Base-by-base conservation (phyloP, 1,140 invertebrate species). In the Drosophila rhopaloa region DNA sequence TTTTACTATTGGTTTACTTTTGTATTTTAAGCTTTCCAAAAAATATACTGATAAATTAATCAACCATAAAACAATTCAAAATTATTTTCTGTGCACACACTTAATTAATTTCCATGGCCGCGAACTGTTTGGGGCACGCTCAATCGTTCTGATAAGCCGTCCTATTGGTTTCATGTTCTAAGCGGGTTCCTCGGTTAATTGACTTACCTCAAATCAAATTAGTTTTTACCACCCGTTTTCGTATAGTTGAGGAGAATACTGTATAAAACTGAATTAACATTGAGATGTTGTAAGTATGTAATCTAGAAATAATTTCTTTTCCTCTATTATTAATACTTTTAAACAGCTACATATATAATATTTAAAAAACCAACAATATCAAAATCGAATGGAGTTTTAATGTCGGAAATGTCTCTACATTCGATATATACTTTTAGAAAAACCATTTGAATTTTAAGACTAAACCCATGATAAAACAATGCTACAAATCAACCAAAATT, bases 41-140 rank as follows among this genome's bases (percentile, higher is more conserved):
- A 32, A 8, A 32, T 8, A 7, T 4, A 24, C 24, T 24, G 4
- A 32, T 32, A 32, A 8, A 32, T 38, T 38, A 11, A 24, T 24
- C 24, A 24, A 24, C 24, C 24, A 24, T 24, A 24, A 24, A 38
- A 38, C 1, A 7, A n/a, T 3, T 57, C 5, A 11, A 24, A 27
- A 4, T 54, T 62, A 7, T 58, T 32, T 24, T 1, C 54, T 5
- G 60, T 62, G 37, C 19, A 68, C 29, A 14, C 37, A 37, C 56
- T 59, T 83, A 88, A 88, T 79, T 86, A 76, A 88, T 84, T 86
- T 79, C 70, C 67, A 88, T 68, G 71, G 83, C 74, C 63, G 67
- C 78, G 57, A 81, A 81, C 60, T 79, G 61, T 71, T 79, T 66
- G 59, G 54, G 56, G 73, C 66, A 66, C 67, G 35, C 73, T 73